Evolutionary conservation across 2,888 invertebrate species (phyloP).

Genomic region (Calliopum simillimum): DNA sequence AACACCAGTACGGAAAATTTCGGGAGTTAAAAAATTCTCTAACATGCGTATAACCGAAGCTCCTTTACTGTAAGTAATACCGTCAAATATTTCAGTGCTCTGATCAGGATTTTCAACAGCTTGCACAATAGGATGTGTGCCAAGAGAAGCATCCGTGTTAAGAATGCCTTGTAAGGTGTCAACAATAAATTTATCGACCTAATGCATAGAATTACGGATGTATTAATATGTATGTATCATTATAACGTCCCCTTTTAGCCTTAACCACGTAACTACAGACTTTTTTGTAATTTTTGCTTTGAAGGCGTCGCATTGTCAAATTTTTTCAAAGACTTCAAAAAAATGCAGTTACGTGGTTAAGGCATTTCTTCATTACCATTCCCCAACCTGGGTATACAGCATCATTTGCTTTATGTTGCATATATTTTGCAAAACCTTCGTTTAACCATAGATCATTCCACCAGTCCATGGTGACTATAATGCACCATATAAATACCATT

Average conservation of each 20-base stretch:
- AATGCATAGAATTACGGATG: slow-evolving; percentile 51
- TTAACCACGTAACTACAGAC: too few species aligned
- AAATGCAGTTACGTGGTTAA: too few species aligned
- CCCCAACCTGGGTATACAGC: slow-evolving; percentile 83
- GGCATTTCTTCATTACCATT: slow-evolving; percentile 71
- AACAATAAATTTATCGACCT: slow-evolving; percentile 83
- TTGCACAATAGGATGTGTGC: slow-evolving; percentile 92
- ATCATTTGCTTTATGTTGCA: slow-evolving; percentile 83
- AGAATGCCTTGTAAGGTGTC: slow-evolving; percentile 80
- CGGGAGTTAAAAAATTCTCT: slow-evolving; percentile 78
- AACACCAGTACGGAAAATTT: slow-evolving; percentile 79
- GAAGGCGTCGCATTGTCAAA: too few species aligned
- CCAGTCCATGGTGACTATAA: slow-evolving; percentile 88
- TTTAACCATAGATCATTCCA: slow-evolving; percentile 96
- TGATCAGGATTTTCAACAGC: slow-evolving; percentile 87
- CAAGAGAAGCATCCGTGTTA: slow-evolving; percentile 79
- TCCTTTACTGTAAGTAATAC: slow-evolving; percentile 93
- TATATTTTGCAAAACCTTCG: slow-evolving; percentile 92
- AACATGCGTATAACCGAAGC: slow-evolving; percentile 90
- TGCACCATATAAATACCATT: not conserved
- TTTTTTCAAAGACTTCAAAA: too few species aligned
- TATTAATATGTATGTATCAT: not conserved
- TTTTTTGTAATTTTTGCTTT: too few species aligned
- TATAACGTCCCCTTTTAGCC: too few species aligned
- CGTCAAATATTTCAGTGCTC: slow-evolving; percentile 92